Evolutionary conservation across 1,140 invertebrate species (phyloP).

Genomic region (Plectus sambesii): DNA sequence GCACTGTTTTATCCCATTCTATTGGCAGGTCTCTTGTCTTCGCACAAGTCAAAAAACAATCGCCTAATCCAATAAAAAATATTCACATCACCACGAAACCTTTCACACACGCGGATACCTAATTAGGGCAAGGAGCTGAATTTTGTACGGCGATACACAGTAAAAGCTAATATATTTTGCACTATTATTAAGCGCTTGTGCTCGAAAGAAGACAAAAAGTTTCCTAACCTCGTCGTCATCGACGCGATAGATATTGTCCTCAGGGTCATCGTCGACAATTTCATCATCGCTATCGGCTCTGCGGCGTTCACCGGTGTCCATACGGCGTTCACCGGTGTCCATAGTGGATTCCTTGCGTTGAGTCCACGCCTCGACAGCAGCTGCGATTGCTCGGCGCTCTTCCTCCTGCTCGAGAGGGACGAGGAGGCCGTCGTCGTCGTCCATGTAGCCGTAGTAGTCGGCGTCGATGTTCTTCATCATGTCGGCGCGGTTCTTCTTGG

Average conservation of each 20-base stretch:
- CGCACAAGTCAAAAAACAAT: no score
- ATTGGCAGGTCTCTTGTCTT: no score
- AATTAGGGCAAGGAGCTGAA: no score
- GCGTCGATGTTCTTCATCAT: constrained; percentile 74
- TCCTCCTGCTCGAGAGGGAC: constrained; percentile 64
- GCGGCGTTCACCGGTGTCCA: constrained; percentile 18
- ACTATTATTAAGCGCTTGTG: no score
- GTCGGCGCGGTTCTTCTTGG: constrained; percentile 72
- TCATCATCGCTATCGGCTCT: no score
- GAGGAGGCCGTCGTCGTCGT: constrained; percentile 92
- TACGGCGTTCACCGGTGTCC: constrained; percentile 31
- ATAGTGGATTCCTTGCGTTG: constrained; percentile 27
- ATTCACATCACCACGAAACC: no score
- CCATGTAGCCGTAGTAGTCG: constrained; percentile 89
- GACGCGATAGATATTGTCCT: constrained; percentile 38
- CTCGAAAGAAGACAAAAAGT: constrained; percentile 1
- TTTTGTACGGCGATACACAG: no score
- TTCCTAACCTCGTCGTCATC: constrained; percentile 18
- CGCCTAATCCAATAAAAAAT: no score
- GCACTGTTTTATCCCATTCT: no score
- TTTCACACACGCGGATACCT: no score
- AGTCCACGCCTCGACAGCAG: constrained; percentile 24
- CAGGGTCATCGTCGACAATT: no score
- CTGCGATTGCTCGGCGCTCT: constrained; percentile 29
- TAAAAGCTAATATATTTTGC: no score